Evolutionary conservation across 2,113 vertebrate species (phyloP).

Genomic region (Plecotus auritus): DNA sequence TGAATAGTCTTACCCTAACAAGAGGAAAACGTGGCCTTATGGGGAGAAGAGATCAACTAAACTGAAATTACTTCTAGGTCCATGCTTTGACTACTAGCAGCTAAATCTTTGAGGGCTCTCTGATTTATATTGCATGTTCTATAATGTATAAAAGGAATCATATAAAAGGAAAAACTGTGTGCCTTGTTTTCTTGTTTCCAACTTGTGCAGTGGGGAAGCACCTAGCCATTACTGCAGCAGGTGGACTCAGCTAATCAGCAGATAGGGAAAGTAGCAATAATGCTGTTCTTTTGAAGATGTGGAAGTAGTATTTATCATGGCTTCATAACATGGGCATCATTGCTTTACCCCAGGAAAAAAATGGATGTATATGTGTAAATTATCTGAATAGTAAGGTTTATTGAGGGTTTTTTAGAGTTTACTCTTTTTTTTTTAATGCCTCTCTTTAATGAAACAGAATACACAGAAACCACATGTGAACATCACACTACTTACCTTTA

Average conservation of each 20-base stretch:
- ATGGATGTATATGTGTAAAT: neutral
- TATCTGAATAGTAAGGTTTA: neutral
- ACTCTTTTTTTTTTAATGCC: neutral
- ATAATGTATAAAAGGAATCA: neutral
- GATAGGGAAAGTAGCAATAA: neutral
- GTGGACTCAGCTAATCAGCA: neutral
- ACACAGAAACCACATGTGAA: neutral
- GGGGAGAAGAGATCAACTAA: neutral
- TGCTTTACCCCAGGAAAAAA: neutral
- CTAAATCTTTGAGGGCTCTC: conserved; percentile 4
- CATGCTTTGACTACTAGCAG: neutral
- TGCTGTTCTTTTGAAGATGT: neutral
- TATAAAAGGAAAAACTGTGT: neutral
- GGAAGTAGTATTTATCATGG: neutral
- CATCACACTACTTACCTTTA: neutral
- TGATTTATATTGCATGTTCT: neutral
- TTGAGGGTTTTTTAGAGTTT: neutral
- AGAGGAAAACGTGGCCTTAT: neutral
- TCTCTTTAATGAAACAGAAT: neutral
- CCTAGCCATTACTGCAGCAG: neutral
- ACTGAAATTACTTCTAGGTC: neutral
- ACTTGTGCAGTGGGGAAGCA: neutral
- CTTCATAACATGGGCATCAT: neutral
- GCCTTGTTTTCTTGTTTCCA: neutral
- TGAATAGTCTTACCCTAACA: neutral